Evolutionary conservation across 2,888 invertebrate species (phyloP), one percentile per base, ranked within the genome.

Genomic region (Caenorhabditis sp.): DNA sequence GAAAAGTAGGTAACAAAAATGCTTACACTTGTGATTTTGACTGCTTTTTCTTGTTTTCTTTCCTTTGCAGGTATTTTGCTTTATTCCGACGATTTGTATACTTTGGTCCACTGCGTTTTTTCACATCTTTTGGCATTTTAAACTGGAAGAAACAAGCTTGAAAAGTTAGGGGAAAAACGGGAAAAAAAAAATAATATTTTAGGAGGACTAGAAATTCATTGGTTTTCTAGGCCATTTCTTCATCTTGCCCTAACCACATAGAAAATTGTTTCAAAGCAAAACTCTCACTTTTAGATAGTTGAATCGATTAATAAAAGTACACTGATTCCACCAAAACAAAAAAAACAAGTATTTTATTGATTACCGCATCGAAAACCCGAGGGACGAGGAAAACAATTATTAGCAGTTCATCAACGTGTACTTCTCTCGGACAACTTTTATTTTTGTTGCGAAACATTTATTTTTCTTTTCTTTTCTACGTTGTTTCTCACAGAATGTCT

Each of bases 41-140:
- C 57, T 60, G 26, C 21, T 71, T 70, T 53, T 70, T 76, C 43
- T 68, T 70, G 12, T 62, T 62, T 12, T 69, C 62, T 36, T 63
- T 67, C 62, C 66, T 73, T 37, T 76, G 72, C 50, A 65, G 19
- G 23, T 68, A 68, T 27, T 65, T 76, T 17, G 62, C 63, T 12
- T 66, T 58, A 21, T 78, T 73, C 27, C 63, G 51, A 21, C 69
- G 62, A 37, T 78, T 78, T 36, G 65, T 57, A 61, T 54, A 76
- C 14, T 60, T 37, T 21, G 75, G 58, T 55, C 59, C 62, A 70
- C 78, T 74, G 23, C 74, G 66, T 54, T 74, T 76, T 26, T 74
- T 78, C 8, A 78, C 78, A 49, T 70, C 76, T 51, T 66, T 65
- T 50, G 78, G 68, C 78, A 78, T 78, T 68, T 66, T 69, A 53